Conservation (phyloP, 2,888 invertebrate species). For the Oxystoma pomonae region DNA sequence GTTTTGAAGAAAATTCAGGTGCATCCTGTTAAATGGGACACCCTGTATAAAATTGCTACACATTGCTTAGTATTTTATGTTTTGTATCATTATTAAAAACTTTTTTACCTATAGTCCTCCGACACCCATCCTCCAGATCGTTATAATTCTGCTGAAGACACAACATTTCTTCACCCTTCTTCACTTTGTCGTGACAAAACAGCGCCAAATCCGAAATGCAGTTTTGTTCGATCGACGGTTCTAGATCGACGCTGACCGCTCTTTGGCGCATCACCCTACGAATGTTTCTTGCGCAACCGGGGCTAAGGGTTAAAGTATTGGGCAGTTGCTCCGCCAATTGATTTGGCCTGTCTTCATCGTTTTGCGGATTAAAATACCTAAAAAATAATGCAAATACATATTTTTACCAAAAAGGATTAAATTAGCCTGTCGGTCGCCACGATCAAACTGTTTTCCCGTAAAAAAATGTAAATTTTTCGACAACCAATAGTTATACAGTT, state of each 20-base stretch:
- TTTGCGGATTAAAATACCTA: constrained; percentile 48
- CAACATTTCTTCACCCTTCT: constrained; percentile 85
- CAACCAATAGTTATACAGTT: too few species aligned
- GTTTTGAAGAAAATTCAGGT: too few species aligned
- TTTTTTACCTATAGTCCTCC: constrained; percentile 16
- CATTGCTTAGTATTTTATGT: too few species aligned
- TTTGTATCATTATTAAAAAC: too few species aligned
- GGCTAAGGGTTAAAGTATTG: constrained; percentile 49
- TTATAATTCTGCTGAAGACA: constrained; percentile 87
- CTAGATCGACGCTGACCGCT: constrained; percentile 86
- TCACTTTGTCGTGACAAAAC: constrained; percentile 80
- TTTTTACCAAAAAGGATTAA: too few species aligned
- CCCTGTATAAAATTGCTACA: too few species aligned
- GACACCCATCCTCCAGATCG: constrained; percentile 62
- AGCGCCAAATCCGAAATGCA: constrained; percentile 84
- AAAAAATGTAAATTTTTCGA: too few species aligned
- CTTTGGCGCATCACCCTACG: constrained; percentile 86
- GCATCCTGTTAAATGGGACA: too few species aligned
- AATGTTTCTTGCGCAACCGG: constrained; percentile 71
- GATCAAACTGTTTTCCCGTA: too few species aligned
- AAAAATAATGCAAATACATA: background rate
- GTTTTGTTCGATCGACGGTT: constrained; percentile 89
- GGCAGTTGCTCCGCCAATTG: too few species aligned
- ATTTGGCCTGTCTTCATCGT: constrained; percentile 27
- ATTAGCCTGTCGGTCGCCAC: too few species aligned